Percentiles rank a stretch among this genome's conserved stretches.
These are phyloP conservation scores for Busseola fusca DNA, from an alignment of 2,888 invertebrate species.

Conservation along the genomic window DNA sequence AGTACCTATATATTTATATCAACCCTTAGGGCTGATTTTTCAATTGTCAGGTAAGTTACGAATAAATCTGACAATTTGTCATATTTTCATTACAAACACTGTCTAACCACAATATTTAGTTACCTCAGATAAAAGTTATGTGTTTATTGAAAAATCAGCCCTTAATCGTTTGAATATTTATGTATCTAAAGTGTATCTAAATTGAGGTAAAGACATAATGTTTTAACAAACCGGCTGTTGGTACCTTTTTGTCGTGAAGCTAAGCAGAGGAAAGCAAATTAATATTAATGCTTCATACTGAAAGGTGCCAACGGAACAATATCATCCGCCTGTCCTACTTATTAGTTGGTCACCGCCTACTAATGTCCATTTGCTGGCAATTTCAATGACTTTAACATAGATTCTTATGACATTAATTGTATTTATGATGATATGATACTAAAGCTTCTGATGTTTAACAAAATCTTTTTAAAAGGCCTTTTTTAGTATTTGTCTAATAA, in stretches of 20 bases:
- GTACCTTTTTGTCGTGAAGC: neutral
- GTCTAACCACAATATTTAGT: neutral
- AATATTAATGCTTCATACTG: conserved; percentile 21
- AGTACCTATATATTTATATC: too few relatives aligned
- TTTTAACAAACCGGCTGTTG: neutral
- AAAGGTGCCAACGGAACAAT: conserved; percentile 27
- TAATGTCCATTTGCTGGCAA: conserved; percentile 1
- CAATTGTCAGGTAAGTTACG: too few relatives aligned
- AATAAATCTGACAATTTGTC: neutral
- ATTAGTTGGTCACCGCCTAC: conserved; percentile 9
- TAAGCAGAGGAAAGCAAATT: conserved; percentile 10
- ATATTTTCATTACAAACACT: neutral
- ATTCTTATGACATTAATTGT: neutral
- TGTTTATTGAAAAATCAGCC: too few relatives aligned
- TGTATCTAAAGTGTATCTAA: neutral
- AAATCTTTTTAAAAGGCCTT: neutral
- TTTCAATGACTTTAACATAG: neutral
- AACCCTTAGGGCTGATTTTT: too few relatives aligned
- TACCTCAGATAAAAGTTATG: too few relatives aligned
- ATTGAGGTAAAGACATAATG: neutral
- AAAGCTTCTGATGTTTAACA: neutral
- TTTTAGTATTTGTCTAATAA: neutral
- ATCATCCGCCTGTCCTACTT: neutral
- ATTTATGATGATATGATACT: neutral
- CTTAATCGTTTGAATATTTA: neutral